These are phyloP conservation scores for Anolis carolinensis DNA, from an alignment of 2,113 vertebrate genomes.

Conservation along the genomic window DNA sequence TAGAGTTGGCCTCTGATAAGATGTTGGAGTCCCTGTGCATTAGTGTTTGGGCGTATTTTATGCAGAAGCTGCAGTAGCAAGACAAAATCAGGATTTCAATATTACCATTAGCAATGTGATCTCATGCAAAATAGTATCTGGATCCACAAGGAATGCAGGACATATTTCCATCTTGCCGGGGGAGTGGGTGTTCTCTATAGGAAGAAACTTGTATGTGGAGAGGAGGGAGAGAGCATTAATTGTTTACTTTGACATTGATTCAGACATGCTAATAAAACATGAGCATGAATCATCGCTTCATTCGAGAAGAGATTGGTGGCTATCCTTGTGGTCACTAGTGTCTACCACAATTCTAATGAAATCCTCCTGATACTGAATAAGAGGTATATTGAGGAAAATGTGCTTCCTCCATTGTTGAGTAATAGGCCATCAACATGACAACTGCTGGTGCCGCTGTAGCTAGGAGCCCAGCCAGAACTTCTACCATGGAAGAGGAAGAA, in stretches of 20 bases:
- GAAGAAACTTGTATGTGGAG: background rate
- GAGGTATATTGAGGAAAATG: too few species aligned
- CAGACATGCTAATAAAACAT: too few species aligned
- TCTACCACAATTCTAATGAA: too few species aligned
- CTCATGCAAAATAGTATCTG: background rate
- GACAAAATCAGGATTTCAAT: background rate
- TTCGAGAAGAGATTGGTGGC: too few species aligned
- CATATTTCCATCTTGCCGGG: background rate
- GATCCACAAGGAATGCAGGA: background rate
- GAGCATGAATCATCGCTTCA: too few species aligned
- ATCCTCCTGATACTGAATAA: too few species aligned
- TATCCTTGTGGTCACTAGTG: too few species aligned
- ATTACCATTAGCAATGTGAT: background rate
- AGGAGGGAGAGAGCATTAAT: background rate
- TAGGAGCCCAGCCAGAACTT: too few species aligned
- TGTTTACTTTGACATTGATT: background rate
- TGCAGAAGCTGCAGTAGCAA: background rate
- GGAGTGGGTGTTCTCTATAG: background rate
- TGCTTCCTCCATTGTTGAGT: too few species aligned
- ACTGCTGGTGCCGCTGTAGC: too few species aligned
- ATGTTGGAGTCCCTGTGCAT: background rate
- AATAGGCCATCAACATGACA: too few species aligned
- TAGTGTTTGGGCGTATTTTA: background rate
- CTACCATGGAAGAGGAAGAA: too few species aligned
- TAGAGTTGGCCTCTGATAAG: background rate